phyloP scores from a whole-genome alignment of 2,797 vertebrate genomes.

The Acridotheres tristis region DNA sequence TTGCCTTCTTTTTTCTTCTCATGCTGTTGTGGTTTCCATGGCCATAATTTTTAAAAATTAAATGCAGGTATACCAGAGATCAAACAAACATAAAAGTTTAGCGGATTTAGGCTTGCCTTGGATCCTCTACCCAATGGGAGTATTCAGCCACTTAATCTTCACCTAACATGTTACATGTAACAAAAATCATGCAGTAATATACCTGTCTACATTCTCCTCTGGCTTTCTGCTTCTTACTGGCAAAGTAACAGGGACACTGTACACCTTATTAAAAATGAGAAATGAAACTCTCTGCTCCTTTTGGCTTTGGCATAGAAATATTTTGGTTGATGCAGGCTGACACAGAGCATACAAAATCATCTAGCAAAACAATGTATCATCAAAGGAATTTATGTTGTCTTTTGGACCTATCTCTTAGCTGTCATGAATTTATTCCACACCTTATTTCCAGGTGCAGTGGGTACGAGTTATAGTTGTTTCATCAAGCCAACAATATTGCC shows the following conservation, averaged over 20 bases:
- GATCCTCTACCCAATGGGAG: not conserved
- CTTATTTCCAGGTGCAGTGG: not conserved
- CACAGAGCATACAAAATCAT: not conserved
- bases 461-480: not conserved
- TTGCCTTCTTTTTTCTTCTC: not conserved
- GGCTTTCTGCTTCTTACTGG: not conserved
- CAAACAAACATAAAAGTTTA: not conserved
- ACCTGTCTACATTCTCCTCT: not conserved
- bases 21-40: not conserved
- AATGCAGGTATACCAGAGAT: not conserved
- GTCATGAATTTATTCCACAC: not conserved
- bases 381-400: not conserved
- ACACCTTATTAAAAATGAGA: not conserved
- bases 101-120: not conserved
- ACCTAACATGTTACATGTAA: not conserved
- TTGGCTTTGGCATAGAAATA: not conserved
- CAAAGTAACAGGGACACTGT: not conserved
- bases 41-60: not conserved
- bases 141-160: not conserved
- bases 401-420: not conserved
- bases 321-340: not conserved
- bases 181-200: not conserved
- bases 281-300: not conserved
- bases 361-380: not conserved
- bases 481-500: not conserved